Conservation (phyloP, 2,113 vertebrate genomes). For the Varanus komodoensis region DNA sequence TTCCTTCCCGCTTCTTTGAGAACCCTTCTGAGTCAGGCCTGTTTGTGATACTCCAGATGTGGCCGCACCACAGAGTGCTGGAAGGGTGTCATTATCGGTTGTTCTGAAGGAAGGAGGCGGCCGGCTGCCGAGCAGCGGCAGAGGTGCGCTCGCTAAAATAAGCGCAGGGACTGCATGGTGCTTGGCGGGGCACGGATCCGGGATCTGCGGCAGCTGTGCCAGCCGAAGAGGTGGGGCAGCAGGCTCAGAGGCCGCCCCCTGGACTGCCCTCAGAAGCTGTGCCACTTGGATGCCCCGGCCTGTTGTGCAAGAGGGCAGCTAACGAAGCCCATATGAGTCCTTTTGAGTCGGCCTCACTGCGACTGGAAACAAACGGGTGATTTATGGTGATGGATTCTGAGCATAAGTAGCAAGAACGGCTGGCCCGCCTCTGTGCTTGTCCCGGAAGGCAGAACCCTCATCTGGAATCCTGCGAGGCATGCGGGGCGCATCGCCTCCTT, state of each 20-base stretch:
- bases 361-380: background rate
- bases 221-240: background rate
- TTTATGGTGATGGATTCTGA: background rate
- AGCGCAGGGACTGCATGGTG: background rate
- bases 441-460: background rate
- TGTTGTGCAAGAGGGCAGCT: background rate
- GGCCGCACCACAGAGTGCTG: background rate
- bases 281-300: background rate
- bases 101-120: background rate
- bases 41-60: background rate
- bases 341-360: background rate
- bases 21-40: background rate
- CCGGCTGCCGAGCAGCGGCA: background rate
- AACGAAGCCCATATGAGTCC: background rate
- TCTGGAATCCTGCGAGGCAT: no score
- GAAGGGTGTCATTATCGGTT: background rate
- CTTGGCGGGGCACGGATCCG: background rate
- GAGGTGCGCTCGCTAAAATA: background rate
- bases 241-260: background rate
- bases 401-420: no score
- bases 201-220: no score
- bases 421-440: background rate
- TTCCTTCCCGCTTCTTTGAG: background rate
- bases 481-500: no score
- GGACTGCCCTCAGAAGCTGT: background rate